A percentile compares a stretch with the other conserved stretches of the same genome.
These are phyloP conservation scores for Aplysina aerophoba DNA, from an alignment of 37 sponge, comb jelly and placozoan genomes.

Conservation along the genomic window DNA sequence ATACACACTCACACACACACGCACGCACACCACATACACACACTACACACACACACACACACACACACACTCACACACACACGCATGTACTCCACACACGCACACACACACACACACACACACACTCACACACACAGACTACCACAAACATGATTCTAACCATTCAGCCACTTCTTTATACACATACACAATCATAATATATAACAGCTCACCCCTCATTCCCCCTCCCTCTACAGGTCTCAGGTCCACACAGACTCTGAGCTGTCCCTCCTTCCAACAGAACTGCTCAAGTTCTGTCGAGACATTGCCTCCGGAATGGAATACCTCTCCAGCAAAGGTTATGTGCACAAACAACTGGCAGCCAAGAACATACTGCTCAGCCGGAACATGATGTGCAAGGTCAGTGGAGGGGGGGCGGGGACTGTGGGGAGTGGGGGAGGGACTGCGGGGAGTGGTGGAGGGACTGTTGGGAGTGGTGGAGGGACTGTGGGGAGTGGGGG, in stretches of 20 bases:
- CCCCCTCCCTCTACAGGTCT: not conserved
- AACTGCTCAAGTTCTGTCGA: constrained; percentile 12
- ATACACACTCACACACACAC: constrained; percentile 26
- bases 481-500: too few species aligned
- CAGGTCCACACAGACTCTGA: constrained; percentile 9
- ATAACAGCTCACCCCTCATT: not conserved
- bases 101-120: not conserved
- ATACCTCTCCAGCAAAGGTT: constrained; percentile 9
- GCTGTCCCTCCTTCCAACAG: constrained; percentile 19
- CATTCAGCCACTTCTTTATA: not conserved
- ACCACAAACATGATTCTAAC: not conserved
- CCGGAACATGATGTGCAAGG: constrained; percentile 8
- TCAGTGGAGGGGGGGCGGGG: not conserved
- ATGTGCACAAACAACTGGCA: constrained; percentile 6
- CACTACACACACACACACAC: constrained; percentile 18
- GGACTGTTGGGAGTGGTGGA: too few species aligned
- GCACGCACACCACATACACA: constrained; percentile 25
- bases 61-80: constrained; percentile 6
- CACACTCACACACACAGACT: not conserved
- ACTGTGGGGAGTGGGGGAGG: not conserved
- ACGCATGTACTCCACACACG: not conserved
- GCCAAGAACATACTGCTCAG: constrained; percentile 6
- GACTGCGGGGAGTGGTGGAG: too few species aligned
- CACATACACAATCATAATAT: not conserved
- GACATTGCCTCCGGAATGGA: constrained; percentile 23